Evolutionary conservation across 2,888 invertebrate genomes (phyloP), one percentile per base, ranked within the genome.

Genomic region (Trissoscelio sp.): DNA sequence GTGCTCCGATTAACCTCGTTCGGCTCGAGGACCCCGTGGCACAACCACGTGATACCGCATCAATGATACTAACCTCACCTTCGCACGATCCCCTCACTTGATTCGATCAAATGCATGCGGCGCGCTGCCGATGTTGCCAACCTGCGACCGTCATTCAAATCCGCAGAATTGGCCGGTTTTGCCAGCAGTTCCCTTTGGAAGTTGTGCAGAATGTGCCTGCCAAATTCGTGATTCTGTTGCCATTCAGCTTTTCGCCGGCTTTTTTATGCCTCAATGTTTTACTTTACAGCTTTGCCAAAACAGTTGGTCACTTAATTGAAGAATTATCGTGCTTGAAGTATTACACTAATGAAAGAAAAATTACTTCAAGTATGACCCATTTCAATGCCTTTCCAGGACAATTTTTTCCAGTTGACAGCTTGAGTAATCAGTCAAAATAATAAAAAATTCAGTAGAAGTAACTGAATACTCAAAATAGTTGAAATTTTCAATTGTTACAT

Each of bases 1-100:
- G 86, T 85, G 84, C 86, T 86, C 81, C 86, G 87, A 88, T 90
- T 90, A 90, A 90, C 90, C 90, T 90, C 90, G 89, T 90, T 90
- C 86, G 86, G 87, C 44, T 69, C 46, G 44, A 31, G 22, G 55
- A 87, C 87, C 88, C 89, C 66, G 66, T 66, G 66, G 66, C 66
- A 86, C 88, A 81, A 89, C 90, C 90, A 90, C 90, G 90, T 90
- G 90, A 90, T 84, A 70, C 84, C 73, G 85, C 84, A 83, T 83
- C 77, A 80, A 77, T 55, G 82, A 84, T 85, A 84, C 89, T 87
- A 89, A 88, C 90, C 89, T 88, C 69, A 87, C 85, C 86, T 66
- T 73, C 72, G 60, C 60, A 20, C n/a, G n/a, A 7, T 20, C 11
- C 34, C 11, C 42, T 12, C 34, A 12, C 46, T 46, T 16, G 16